phyloP scores from a whole-genome alignment of 2,797 vertebrate genomes.

The Amphiprion clarkii region DNA sequence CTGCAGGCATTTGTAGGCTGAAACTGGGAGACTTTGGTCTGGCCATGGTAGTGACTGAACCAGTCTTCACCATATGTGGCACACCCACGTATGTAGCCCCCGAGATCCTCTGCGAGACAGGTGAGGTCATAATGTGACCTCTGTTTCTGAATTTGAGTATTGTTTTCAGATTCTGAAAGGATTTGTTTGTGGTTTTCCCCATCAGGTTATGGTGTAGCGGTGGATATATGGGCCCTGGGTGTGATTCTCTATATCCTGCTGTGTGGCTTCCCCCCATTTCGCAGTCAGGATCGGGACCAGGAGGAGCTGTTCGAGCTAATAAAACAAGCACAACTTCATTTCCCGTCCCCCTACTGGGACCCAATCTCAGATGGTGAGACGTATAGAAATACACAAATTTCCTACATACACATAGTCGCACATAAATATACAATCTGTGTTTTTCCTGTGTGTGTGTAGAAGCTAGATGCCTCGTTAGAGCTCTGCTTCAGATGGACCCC shows the following conservation, averaged over 20 bases:
- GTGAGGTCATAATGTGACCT: slow-evolving; percentile 67
- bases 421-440: not conserved
- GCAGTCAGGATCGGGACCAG: slow-evolving; percentile 93
- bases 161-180: not conserved
- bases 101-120: slow-evolving; percentile 96
- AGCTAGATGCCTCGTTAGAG: slow-evolving; percentile 91
- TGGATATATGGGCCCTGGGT: slow-evolving; percentile 97
- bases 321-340: slow-evolving; percentile 91
- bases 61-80: slow-evolving; percentile 96
- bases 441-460: slow-evolving; percentile 74
- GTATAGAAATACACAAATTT: not conserved
- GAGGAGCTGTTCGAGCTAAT: slow-evolving; percentile 95
- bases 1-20: slow-evolving; percentile 88
- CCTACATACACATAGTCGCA: not conserved
- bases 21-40: slow-evolving; percentile 98
- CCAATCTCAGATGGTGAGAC: slow-evolving; percentile 92
- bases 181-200: slow-evolving; percentile 28
- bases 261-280: slow-evolving; percentile 96
- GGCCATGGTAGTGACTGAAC: slow-evolving; percentile 94
- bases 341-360: slow-evolving; percentile 96
- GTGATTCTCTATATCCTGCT: slow-evolving; percentile 96
- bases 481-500: slow-evolving; percentile 91
- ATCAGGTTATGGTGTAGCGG: slow-evolving; percentile 94
- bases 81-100: slow-evolving; percentile 98
- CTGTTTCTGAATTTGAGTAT: not conserved